Evolutionary conservation across 2,888 invertebrate species (phyloP), one percentile per base, ranked within the genome.

Genomic region (Alloscopus bannaensis): DNA sequence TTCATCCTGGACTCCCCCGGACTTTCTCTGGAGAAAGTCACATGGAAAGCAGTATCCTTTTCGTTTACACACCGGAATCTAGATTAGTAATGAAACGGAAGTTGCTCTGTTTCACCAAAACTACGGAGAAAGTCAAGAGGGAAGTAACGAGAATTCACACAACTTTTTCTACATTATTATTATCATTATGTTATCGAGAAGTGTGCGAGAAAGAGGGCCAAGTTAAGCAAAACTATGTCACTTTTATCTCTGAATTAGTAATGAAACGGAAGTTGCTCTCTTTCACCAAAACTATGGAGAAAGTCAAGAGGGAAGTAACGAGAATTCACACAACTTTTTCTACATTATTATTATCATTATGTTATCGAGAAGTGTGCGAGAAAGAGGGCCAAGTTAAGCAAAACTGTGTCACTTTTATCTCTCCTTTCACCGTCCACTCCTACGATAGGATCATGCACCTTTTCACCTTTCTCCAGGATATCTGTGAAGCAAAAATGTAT

Each of bases 191-290:
- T 65, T 59, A 28, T 57, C 24, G 24, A 57, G 24, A 47, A 57
- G 8, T 28, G 29, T 18, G 18, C 29, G n/a, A 52, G 36, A 57
- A 8, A 68, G 40, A 36, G 31, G 42, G 16, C 26, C 24, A 42
- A 69, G 57, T 68, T 64, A 29, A 59, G 18, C 29, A 57, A 36
- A n/a, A 40, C 50, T 77, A 52, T 24, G 52, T 45, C 47, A 45
- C 77, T 77, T 65, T 69, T 64, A 70, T 50, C 72, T 62, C 40
- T 40, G n/a, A n/a, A n/a, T n/a, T n/a, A n/a, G n/a, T n/a, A n/a
- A n/a, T n/a, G n/a, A n/a, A n/a, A n/a, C n/a, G n/a, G n/a, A n/a
- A n/a, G n/a, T n/a, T n/a, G n/a, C n/a, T n/a, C n/a, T n/a, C n/a
- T n/a, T n/a, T n/a, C n/a, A n/a, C n/a, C n/a, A n/a, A n/a, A n/a